Evolutionary conservation across 2,888 invertebrate genomes (phyloP), one percentile per base, ranked within the genome.

Genomic region (Empis stercorea): DNA sequence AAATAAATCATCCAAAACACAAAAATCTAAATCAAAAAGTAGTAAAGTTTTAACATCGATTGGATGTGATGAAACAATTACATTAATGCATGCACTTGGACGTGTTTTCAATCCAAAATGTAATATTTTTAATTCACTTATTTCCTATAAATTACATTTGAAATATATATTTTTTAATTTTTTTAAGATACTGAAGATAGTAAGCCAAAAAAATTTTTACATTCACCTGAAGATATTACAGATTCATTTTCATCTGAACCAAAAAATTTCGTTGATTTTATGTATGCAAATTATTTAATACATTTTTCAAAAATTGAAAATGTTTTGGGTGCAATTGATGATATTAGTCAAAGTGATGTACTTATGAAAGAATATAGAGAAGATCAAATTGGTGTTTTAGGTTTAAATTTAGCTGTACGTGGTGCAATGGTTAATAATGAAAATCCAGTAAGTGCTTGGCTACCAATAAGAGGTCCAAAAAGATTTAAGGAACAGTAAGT

Each of bases 71-170:
- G 81, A 84, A 66, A 76, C 75, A 36, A 73, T 86, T 13, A 80
- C 81, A 51, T 73, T 86, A 55, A 74, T 87, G 59, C 86, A 86
- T 68, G 82, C 82, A 1, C 71, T 87, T 15, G 86, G 86, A 20
- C 74, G 84, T 61, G 82, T 85, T 10, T 73, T 84, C 34, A 83
- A 86, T 71, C 85, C 86, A 34, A 87, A 85, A 75, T 73, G 82
- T 81, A 70, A 16, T 4, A 30, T 17, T 10, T 13, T 13, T 10
- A 5, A 7, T 32, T 30, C 20, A 20, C n/a, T n/a, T n/a, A n/a
- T n/a, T n/a, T n/a, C n/a, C n/a, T n/a, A n/a, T n/a, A n/a, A n/a
- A n/a, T n/a, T n/a, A n/a, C n/a, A n/a, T n/a, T n/a, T n/a, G n/a
- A n/a, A n/a, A n/a, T n/a, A n/a, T n/a, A n/a, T n/a, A n/a, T n/a